Conservation (phyloP, 1,140 invertebrate species). For the Neodiprion virginianus region DNA sequence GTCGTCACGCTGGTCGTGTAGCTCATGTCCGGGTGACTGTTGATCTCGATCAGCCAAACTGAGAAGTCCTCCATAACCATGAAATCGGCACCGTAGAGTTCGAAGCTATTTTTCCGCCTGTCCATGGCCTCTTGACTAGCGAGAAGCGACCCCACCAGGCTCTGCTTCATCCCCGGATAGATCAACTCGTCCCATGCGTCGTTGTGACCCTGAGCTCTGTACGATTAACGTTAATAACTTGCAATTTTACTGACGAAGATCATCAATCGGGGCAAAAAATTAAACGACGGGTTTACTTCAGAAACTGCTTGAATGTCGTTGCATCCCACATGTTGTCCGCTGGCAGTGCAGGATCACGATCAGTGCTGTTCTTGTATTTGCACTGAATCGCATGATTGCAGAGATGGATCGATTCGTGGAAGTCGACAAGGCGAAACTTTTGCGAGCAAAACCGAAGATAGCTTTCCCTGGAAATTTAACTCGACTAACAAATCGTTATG, state of each 20-base stretch:
- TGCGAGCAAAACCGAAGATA: conserved; percentile 94
- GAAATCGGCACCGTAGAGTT: conserved; percentile 93
- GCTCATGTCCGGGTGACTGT: conserved; percentile 91
- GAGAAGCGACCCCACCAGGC: conserved; percentile 84
- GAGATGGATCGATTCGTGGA: conserved; percentile 91
- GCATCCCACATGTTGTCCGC: conserved; percentile 71
- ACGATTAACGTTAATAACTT: conserved; percentile 12
- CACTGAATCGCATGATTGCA: conserved; percentile 95
- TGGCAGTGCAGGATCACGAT: conserved; percentile 76
- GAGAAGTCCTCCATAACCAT: conserved; percentile 89
- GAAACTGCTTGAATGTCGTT: conserved; percentile 55
- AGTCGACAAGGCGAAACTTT: conserved; percentile 86
- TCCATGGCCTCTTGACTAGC: conserved; percentile 89
- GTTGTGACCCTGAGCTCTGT: conserved; percentile 68
- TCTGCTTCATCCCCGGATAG: conserved; percentile 90
- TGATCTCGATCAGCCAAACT: conserved; percentile 94
- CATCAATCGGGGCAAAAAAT: background rate
- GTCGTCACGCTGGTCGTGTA: conserved; percentile 88
- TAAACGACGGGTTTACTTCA: conserved; percentile 44
- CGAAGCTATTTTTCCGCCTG: conserved; percentile 86
- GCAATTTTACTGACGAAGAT: conserved; percentile 18
- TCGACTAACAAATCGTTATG: conserved; percentile 14
- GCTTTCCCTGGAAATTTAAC: conserved; percentile 71
- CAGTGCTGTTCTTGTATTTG: conserved; percentile 82
- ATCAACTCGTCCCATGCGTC: conserved; percentile 82